Percentiles rank a stretch among this genome's conserved stretches.
These are phyloP conservation scores for Trichoplusia ni DNA, from an alignment of 1,140 invertebrate species.

Conservation along the genomic window DNA sequence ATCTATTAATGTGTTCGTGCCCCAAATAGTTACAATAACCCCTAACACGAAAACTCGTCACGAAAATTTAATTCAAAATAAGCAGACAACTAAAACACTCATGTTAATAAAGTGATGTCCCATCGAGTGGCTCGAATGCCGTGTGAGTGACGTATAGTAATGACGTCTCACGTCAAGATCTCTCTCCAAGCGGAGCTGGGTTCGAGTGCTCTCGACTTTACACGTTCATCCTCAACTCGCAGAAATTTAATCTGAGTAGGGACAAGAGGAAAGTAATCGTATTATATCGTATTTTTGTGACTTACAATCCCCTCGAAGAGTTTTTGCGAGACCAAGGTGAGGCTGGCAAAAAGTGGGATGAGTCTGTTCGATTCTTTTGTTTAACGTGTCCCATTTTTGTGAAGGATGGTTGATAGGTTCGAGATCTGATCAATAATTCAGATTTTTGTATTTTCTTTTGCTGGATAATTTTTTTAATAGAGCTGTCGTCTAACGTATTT, in stretches of 20 bases:
- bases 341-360: neutral
- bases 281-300: slow-evolving; percentile 28
- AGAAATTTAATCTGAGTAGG: slow-evolving; percentile 59
- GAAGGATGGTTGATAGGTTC: too few relatives aligned
- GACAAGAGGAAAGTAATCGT: slow-evolving; percentile 42
- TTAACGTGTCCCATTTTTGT: too few relatives aligned
- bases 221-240: slow-evolving; percentile 47
- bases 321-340: neutral
- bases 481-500: too few relatives aligned
- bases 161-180: slow-evolving; percentile 44
- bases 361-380: too few relatives aligned
- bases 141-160: slow-evolving; percentile 60
- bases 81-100: slow-evolving; percentile 16
- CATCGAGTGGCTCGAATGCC: slow-evolving; percentile 31
- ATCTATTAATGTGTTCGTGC: too few relatives aligned
- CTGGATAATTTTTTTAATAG: too few relatives aligned
- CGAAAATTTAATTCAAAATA: slow-evolving; percentile 5
- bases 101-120: slow-evolving; percentile 33
- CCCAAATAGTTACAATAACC: neutral
- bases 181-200: slow-evolving; percentile 28
- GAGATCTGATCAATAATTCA: too few relatives aligned
- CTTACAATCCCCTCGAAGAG: slow-evolving; percentile 16
- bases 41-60: neutral
- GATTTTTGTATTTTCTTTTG: too few relatives aligned
- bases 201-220: slow-evolving; percentile 51